phyloP scores from a whole-genome alignment of 2,888 invertebrate species.

The Melanostoma mellinum region DNA sequence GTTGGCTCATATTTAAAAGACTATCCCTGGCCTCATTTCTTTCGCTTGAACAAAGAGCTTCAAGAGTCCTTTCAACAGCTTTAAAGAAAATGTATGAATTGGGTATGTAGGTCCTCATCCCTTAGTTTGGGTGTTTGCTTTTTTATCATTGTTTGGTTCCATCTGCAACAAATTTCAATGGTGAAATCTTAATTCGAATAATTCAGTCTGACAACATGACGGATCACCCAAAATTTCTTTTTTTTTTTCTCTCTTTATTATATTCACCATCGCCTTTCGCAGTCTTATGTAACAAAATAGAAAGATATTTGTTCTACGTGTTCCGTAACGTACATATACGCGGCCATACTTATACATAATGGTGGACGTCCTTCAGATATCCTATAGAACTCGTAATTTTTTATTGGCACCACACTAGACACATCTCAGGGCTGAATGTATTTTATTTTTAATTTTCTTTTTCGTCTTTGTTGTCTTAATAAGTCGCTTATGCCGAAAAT shows the following conservation, averaged over 20 bases:
- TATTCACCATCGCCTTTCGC: constrained; percentile 20
- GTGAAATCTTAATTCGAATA: constrained; percentile 82
- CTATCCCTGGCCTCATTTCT: no score
- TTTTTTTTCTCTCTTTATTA: constrained; percentile 39
- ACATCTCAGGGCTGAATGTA: no score
- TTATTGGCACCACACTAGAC: constrained; percentile 4
- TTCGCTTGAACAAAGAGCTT: constrained; percentile 11
- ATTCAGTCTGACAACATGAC: constrained; percentile 83
- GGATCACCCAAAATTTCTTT: constrained; percentile 80
- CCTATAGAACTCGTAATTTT: constrained; percentile 15
- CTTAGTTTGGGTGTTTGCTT: constrained; percentile 70
- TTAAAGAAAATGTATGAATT: neutral
- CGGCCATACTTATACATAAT: constrained; percentile 50
- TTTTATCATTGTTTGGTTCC: constrained; percentile 75
- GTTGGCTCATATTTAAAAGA: no score
- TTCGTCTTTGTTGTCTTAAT: constrained; percentile 27
- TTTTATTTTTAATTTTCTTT: constrained; percentile 16
- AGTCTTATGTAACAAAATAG: constrained; percentile 36
- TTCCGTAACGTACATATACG: constrained; percentile 33
- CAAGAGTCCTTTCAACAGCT: constrained; percentile 36
- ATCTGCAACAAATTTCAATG: constrained; percentile 78
- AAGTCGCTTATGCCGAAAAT: constrained; percentile 52
- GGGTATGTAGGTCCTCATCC: constrained; percentile 35
- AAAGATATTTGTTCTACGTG: neutral
- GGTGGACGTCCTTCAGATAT: constrained; percentile 51